A percentile compares a stretch with the other conserved stretches of the same genome.
Conservation (phyloP, 1,140 invertebrate genomes). For the Leptinotarsa defecta region DNA sequence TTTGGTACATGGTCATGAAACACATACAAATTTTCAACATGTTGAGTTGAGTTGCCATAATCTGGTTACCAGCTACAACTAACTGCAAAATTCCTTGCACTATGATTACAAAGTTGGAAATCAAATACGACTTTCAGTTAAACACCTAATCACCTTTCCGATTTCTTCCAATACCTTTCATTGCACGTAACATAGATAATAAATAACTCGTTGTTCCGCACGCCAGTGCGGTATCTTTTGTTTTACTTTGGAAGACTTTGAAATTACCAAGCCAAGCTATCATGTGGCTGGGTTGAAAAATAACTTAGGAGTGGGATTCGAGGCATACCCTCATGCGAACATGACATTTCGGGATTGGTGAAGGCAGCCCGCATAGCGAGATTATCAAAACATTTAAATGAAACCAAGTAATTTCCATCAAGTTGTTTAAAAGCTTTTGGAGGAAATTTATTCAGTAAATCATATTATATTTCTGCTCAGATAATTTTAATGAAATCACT, state of each 20-base stretch:
- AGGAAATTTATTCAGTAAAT: not conserved
- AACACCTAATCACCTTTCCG: no score
- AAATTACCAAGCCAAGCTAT: not conserved
- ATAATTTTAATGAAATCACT: no score
- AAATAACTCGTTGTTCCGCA: not conserved
- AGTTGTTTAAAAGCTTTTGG: not conserved
- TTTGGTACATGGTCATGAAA: no score
- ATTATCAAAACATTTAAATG: constrained; percentile 1
- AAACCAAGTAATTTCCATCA: not conserved
- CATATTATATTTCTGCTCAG: no score
- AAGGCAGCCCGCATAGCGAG: not conserved
- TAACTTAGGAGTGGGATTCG: not conserved
- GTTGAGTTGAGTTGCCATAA: no score
- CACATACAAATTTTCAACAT: no score
- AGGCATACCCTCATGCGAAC: constrained; percentile 1
- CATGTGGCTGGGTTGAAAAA: not conserved
- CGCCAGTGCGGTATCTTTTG: not conserved
- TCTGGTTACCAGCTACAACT: no score
- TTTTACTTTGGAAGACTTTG: not conserved
- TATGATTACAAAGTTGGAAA: no score
- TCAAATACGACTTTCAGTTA: no score
- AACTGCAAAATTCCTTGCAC: no score
- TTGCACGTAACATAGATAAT: no score
- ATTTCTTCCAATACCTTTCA: no score
- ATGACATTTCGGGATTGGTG: not conserved